phyloP scores from a whole-genome alignment of 53 echinoderm and acorn worm species.

The Mesocentrotus franciscanus region DNA sequence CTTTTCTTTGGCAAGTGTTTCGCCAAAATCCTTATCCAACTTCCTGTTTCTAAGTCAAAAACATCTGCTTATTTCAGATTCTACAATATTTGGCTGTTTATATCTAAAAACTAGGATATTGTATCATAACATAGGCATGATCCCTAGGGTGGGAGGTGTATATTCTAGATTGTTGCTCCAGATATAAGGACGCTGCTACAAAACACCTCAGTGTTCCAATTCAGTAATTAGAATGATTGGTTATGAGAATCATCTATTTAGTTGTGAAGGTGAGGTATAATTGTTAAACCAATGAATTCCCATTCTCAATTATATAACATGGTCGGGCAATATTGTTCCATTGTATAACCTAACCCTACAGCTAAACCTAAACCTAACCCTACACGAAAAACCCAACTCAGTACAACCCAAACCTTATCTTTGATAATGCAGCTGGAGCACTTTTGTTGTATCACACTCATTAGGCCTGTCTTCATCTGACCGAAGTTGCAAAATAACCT shows the following conservation, averaged over 20 bases:
- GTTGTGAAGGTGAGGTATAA: neutral
- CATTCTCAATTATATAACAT: too few relatives aligned
- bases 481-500: too few relatives aligned
- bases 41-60: neutral
- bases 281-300: too few relatives aligned
- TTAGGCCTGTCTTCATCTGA: too few relatives aligned
- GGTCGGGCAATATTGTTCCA: too few relatives aligned
- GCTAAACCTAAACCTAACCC: too few relatives aligned
- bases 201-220: neutral
- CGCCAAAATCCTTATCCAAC: neutral
- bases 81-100: slow-evolving; percentile 4
- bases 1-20: slow-evolving; percentile 1
- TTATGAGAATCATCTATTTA: neutral
- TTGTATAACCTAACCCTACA: too few relatives aligned
- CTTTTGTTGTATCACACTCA: too few relatives aligned
- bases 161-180: neutral
- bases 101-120: neutral
- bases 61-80: slow-evolving; percentile 15
- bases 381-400: too few relatives aligned
- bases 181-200: neutral
- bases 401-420: too few relatives aligned
- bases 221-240: neutral
- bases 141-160: neutral
- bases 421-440: too few relatives aligned
- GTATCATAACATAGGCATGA: neutral